Evolutionary conservation across 2,113 vertebrate species (phyloP).

Genomic region (Bostrychus sinensis): DNA sequence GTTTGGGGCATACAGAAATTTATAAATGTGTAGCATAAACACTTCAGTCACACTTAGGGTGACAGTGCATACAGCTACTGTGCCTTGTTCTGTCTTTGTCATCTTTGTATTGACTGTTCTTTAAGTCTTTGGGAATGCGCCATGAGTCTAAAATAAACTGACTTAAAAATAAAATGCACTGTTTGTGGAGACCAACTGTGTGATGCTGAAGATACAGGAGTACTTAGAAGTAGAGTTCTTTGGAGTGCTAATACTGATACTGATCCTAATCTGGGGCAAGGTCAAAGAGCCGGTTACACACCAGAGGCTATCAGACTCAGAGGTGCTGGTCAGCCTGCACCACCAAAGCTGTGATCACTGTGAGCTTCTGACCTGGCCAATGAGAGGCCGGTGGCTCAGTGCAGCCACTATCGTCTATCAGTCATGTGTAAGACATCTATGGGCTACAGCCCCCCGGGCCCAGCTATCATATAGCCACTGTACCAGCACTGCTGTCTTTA

Average conservation of each 20-base stretch:
- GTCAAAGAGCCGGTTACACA: slow-evolving; percentile 79
- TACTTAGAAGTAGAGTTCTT: slow-evolving; percentile 51
- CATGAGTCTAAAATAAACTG: background rate
- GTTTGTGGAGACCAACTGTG: slow-evolving; percentile 23
- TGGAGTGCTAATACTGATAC: slow-evolving; percentile 71
- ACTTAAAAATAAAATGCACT: background rate
- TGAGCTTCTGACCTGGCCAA: slow-evolving; percentile 74
- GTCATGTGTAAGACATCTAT: slow-evolving; percentile 72
- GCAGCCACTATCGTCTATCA: slow-evolving; percentile 70
- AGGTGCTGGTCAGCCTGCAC: slow-evolving; percentile 68
- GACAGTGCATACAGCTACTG: no score
- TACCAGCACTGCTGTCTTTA: slow-evolving; percentile 70
- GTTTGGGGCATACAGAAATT: no score
- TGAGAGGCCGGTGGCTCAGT: slow-evolving; percentile 67
- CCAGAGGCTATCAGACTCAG: slow-evolving; percentile 68
- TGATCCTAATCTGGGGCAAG: slow-evolving; percentile 82
- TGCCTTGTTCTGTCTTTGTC: no score
- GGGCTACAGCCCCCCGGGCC: slow-evolving; percentile 59
- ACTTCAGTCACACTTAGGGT: no score
- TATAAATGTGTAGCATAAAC: no score
- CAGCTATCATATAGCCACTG: slow-evolving; percentile 77
- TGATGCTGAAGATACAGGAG: slow-evolving; percentile 48
- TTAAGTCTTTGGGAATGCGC: no score
- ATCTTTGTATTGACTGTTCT: no score
- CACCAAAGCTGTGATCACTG: slow-evolving; percentile 70